Evolutionary conservation across 2,797 vertebrate genomes (phyloP).

Genomic region (Siniperca scherzeri): DNA sequence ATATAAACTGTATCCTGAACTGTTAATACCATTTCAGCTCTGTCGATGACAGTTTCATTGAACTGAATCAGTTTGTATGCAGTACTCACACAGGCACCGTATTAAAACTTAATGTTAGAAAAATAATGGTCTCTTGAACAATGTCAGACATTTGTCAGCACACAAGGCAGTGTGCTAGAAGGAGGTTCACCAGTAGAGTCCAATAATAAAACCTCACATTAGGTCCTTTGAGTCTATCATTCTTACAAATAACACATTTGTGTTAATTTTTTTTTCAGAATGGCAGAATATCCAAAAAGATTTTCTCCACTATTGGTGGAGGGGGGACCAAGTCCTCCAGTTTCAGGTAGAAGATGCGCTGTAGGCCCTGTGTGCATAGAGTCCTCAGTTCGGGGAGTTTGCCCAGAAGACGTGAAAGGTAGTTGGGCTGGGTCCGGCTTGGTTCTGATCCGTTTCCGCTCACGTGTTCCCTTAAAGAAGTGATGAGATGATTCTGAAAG

Average conservation of each 20-base stretch:
- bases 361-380: slow-evolving; percentile 95
- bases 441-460: slow-evolving; percentile 81
- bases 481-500: slow-evolving; percentile 93
- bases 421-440: slow-evolving; percentile 88
- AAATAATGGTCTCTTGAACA: slow-evolving; percentile 70
- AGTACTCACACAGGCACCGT: slow-evolving; percentile 31
- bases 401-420: slow-evolving; percentile 93
- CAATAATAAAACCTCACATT: slow-evolving; percentile 26
- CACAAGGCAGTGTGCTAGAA: slow-evolving; percentile 78
- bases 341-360: slow-evolving; percentile 98
- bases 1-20: slow-evolving; percentile 56
- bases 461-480: slow-evolving; percentile 94
- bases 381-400: slow-evolving; percentile 96
- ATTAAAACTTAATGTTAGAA: slow-evolving; percentile 50
- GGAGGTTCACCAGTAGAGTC: slow-evolving; percentile 82
- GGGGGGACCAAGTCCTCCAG: slow-evolving; percentile 96
- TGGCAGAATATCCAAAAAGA: slow-evolving; percentile 96
- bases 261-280: slow-evolving; percentile 85
- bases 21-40: slow-evolving; percentile 36
- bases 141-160: slow-evolving; percentile 82
- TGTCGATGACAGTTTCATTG: slow-evolving; percentile 36
- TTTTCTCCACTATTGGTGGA: slow-evolving; percentile 96
- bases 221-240: slow-evolving; percentile 25
- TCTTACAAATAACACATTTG: slow-evolving; percentile 28
- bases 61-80: slow-evolving; percentile 38